Evolutionary conservation across 2,888 invertebrate species (phyloP).

Genomic region (Diabrotica balteata): DNA sequence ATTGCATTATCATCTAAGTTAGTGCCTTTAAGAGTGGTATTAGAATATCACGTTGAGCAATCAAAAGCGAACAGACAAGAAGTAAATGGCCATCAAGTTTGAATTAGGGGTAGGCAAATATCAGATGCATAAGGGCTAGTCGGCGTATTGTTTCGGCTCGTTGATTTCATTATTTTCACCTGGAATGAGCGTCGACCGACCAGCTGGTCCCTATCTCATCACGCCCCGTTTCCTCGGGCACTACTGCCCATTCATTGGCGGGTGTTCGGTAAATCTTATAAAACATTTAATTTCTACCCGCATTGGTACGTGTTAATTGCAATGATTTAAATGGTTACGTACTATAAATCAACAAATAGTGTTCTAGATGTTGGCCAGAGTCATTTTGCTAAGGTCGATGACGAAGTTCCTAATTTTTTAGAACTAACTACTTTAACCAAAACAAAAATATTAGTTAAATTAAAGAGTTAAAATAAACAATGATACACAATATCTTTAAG

Average conservation of each 20-base stretch:
- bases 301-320: too few relatives aligned
- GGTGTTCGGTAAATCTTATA: background rate
- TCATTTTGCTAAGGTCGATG: too few relatives aligned
- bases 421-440: too few relatives aligned
- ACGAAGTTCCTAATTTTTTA: too few relatives aligned
- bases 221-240: conserved; percentile 51
- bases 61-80: conserved; percentile 14
- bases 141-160: conserved; percentile 59
- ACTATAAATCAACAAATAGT: too few relatives aligned
- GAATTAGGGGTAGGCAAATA: conserved; percentile 36
- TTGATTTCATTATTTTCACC: conserved; percentile 59
- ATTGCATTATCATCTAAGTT: background rate
- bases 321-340: too few relatives aligned
- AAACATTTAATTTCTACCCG: too few relatives aligned
- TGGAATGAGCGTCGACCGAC: conserved; percentile 51
- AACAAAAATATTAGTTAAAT: too few relatives aligned
- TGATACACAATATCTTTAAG: too few relatives aligned
- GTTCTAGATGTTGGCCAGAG: too few relatives aligned
- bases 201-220: conserved; percentile 58
- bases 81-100: conserved; percentile 35
- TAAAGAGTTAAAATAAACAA: too few relatives aligned
- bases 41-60: conserved; percentile 5
- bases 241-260: conserved; percentile 20
- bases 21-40: background rate
- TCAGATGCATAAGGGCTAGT: conserved; percentile 31